Evolutionary conservation across 2,888 invertebrate genomes (phyloP).

Genomic region (Brachypterus glaber): DNA sequence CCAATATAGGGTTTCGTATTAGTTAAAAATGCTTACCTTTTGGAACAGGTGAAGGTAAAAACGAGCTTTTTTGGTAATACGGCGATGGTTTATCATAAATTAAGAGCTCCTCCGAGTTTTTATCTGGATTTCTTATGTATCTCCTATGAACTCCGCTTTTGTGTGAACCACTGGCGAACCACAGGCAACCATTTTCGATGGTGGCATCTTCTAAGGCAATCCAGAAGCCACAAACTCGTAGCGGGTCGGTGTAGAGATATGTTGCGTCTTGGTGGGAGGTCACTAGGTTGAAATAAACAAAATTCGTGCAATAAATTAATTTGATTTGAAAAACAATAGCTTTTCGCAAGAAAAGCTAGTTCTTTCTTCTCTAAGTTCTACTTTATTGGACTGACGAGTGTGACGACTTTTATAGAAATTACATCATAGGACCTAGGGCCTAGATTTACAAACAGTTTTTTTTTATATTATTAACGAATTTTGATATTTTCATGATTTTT

Average conservation of each 20-base stretch:
- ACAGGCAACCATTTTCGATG: constrained; percentile 87
- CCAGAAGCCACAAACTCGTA: constrained; percentile 83
- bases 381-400: too few species aligned
- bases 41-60: constrained; percentile 67
- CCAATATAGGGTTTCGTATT: too few species aligned
- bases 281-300: too few species aligned
- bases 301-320: too few species aligned
- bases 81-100: constrained; percentile 61
- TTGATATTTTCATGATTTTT: too few species aligned
- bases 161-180: constrained; percentile 88
- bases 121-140: constrained; percentile 60
- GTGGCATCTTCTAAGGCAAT: constrained; percentile 92
- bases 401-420: too few species aligned
- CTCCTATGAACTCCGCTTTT: constrained; percentile 69
- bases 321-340: too few species aligned
- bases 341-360: too few species aligned
- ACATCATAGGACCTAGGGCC: too few species aligned
- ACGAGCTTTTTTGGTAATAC: constrained; percentile 62
- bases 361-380: too few species aligned
- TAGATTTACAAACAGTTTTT: too few species aligned
- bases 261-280: constrained; percentile 78
- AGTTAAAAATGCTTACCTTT: constrained; percentile 67
- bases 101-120: constrained; percentile 48
- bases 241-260: constrained; percentile 78
- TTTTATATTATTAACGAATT: too few species aligned